phyloP scores from a whole-genome alignment of 2,113 vertebrate species.

The Hippocampus zosterae region DNA sequence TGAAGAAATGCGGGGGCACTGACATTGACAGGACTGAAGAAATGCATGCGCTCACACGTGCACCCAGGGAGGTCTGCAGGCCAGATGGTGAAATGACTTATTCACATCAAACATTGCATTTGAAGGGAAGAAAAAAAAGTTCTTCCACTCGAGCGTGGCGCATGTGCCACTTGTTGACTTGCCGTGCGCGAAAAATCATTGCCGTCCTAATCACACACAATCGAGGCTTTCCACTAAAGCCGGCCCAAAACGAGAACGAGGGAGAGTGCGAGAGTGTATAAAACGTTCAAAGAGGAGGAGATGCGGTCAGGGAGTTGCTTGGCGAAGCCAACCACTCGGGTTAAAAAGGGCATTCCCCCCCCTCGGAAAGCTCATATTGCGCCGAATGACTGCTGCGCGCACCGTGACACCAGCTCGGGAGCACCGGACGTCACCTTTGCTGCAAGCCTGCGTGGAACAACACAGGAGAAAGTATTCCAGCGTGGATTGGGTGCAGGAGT shows the following conservation, averaged over 20 bases:
- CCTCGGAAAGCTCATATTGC: slow-evolving; percentile 62
- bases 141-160: slow-evolving; percentile 39
- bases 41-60: slow-evolving; percentile 55
- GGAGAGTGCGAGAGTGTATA: slow-evolving; percentile 22
- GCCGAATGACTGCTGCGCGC: slow-evolving; percentile 34
- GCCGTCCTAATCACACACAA: background rate
- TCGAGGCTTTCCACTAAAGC: background rate
- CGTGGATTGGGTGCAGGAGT: slow-evolving; percentile 58
- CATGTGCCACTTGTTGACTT: background rate
- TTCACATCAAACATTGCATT: slow-evolving; percentile 52
- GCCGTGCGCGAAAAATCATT: background rate
- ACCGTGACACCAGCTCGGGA: slow-evolving; percentile 40
- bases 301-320: slow-evolving; percentile 72
- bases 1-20: background rate
- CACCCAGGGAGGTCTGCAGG: slow-evolving; percentile 71
- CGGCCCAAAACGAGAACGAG: background rate
- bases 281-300: slow-evolving; percentile 66
- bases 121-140: background rate
- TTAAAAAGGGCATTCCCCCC: slow-evolving; percentile 56
- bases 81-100: slow-evolving; percentile 70
- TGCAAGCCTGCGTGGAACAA: slow-evolving; percentile 38
- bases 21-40: slow-evolving; percentile 60
- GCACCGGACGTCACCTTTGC: slow-evolving; percentile 40
- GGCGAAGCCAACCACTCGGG: slow-evolving; percentile 66
- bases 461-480: slow-evolving; percentile 38